Conservation (phyloP, 2,797 vertebrate genomes). For the Molossus alvarezi region DNA sequence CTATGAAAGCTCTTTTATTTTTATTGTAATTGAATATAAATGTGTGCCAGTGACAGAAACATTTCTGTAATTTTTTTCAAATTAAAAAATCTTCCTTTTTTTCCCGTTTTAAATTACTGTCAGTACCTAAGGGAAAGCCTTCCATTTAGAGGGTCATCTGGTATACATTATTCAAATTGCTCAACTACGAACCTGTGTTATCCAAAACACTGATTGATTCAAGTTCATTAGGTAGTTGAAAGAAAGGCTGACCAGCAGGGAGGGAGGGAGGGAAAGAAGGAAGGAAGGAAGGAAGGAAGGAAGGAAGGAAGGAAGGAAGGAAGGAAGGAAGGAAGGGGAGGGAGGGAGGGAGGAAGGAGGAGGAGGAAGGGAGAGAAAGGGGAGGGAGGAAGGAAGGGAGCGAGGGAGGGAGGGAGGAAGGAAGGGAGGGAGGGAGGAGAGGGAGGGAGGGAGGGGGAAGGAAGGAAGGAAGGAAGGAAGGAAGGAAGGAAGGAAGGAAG, state of each 20-base stretch:
- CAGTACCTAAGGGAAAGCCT: background rate
- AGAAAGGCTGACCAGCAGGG: background rate
- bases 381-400: too few species aligned
- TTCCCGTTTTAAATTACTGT: background rate
- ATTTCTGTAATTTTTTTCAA: background rate
- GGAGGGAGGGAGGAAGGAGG: background rate
- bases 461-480: background rate
- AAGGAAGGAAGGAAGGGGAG: too few species aligned
- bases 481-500: too few species aligned
- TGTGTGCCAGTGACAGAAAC: background rate
- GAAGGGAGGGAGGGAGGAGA: too few species aligned
- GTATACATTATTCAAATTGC: background rate
- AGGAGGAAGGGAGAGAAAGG: too few species aligned
- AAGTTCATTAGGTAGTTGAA: background rate
- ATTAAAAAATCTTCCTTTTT: background rate
- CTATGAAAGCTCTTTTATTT: background rate
- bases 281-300: too few species aligned
- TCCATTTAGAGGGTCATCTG: background rate
- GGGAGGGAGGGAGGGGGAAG: too few species aligned
- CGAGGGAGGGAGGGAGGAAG: background rate
- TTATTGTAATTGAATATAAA: constrained; percentile 48
- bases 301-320: background rate
- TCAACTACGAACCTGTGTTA: constrained; percentile 3
- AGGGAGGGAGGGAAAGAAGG: too few species aligned
- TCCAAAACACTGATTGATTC: background rate